Evolutionary conservation across 2,113 vertebrate genomes (phyloP), one percentile per base, ranked within the genome.

Genomic region (Pluvialis apricaria): DNA sequence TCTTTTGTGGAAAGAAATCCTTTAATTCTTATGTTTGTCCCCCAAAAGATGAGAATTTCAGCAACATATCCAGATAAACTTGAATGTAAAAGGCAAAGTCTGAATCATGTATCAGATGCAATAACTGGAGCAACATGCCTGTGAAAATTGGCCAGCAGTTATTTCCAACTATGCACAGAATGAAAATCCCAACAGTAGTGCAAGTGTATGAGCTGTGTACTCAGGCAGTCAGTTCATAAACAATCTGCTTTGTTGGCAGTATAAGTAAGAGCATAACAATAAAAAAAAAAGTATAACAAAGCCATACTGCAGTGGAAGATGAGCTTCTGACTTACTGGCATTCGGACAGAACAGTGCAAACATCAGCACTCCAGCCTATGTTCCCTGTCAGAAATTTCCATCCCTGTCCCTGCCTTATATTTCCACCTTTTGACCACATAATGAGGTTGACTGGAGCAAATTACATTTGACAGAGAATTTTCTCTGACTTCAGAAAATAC

Each of bases 361-460:
- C 52, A 91, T 22, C 26, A 54, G 15, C 0, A 0, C 7, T 94
- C 15, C 44, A 73, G 25, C 11, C n/a, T 57, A 42, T 92, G 13
- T 44, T 89, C 38, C 5, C 49, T 85, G 45, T 75, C 72, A 93
- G 75, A 49, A 93, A 75, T 86, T 69, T 95, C 71, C 16, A 65
- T 75, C 29, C 16, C 16, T 68, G 18, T 89, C 38, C 61, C 52
- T 93, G 60, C 19, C 42, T 69, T 60, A n/a, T 42, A 78, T 86
- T 60, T 91, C 34, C n/a, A 68, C 55, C n/a, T 94, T 96, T 66
- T 91, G 76, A 94, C 86, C 19, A 88, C 65, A 91, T 93, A 97
- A 96, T 54, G 69, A 93, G 69, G 45, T 75, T 93, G 95, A 92
- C 69, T 94, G 54, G 82, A 96, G 49, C 69, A 94, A 94, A 95